Conservation (phyloP, 2,113 vertebrate genomes). For the Lagopus muta region DNA sequence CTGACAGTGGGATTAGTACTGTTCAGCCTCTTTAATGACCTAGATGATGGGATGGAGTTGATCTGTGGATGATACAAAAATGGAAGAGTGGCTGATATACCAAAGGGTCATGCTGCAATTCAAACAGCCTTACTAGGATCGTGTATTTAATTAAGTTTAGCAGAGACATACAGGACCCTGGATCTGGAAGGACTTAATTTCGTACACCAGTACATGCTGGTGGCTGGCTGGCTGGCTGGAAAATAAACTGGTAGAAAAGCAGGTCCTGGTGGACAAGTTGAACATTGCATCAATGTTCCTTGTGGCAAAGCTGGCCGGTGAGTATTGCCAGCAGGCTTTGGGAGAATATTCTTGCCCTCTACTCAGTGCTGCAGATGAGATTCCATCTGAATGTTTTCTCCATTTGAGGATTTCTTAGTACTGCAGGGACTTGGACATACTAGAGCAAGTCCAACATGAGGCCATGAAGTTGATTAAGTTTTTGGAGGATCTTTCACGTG, state of each 20-base stretch:
- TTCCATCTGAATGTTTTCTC: neutral
- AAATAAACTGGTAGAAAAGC: neutral
- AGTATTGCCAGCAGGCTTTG: neutral
- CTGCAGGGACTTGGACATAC: neutral
- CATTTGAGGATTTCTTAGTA: neutral
- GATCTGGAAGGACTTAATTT: neutral
- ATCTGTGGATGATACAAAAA: neutral
- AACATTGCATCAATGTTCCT: neutral
- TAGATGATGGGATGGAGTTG: neutral
- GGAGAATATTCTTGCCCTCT: neutral
- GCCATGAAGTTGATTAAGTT: neutral
- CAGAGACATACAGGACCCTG: neutral
- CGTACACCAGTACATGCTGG: neutral
- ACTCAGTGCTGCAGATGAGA: neutral
- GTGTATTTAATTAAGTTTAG: neutral
- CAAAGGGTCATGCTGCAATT: neutral
- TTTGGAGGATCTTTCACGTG: neutral
- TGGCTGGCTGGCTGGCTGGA: neutral
- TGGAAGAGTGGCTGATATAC: neutral
- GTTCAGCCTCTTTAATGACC: neutral
- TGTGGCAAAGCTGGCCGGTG: neutral
- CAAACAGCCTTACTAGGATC: neutral
- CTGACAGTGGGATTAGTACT: neutral
- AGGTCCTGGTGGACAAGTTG: neutral
- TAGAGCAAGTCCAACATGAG: neutral